A percentile compares a stretch with the other conserved stretches of the same genome.
These are phyloP conservation scores for Ptyas mucosa DNA, from an alignment of 2,113 vertebrate genomes.

Conservation along the genomic window DNA sequence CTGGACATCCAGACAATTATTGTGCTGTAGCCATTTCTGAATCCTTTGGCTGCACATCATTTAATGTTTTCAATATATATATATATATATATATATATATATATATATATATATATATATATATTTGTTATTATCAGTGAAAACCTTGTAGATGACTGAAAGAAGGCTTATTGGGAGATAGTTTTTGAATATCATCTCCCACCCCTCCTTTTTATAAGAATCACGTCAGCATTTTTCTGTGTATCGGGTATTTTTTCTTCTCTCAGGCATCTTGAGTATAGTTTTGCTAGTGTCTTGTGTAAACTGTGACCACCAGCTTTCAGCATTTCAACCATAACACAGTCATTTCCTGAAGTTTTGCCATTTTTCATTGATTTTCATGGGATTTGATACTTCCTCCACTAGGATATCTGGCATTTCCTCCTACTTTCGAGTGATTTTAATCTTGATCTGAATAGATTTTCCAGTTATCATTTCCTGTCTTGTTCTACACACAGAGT, in stretches of 20 bases:
- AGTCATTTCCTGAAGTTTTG: not conserved
- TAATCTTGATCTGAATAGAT: not conserved
- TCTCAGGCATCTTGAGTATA: not conserved
- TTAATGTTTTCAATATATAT: not conserved
- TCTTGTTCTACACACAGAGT: not conserved
- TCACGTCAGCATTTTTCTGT: not conserved
- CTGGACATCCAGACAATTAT: not conserved
- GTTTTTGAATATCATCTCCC: not conserved
- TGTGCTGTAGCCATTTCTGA: not conserved
- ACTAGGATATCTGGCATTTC: not conserved
- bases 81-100: too few relatives aligned
- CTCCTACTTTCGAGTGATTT: not conserved
- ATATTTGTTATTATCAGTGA: not conserved
- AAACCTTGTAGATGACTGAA: not conserved
- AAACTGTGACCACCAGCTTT: not conserved
- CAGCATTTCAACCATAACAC: not conserved
- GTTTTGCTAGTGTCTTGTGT: not conserved
- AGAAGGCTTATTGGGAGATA: not conserved
- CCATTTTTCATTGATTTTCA: not conserved
- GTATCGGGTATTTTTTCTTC: not conserved
- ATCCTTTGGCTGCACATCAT: not conserved
- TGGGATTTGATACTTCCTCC: not conserved
- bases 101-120: too few relatives aligned
- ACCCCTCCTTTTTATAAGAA: not conserved
- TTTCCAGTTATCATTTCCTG: not conserved